Base-by-base conservation (phyloP, 2,888 invertebrate genomes). In the Isotomurus palustris region DNA sequence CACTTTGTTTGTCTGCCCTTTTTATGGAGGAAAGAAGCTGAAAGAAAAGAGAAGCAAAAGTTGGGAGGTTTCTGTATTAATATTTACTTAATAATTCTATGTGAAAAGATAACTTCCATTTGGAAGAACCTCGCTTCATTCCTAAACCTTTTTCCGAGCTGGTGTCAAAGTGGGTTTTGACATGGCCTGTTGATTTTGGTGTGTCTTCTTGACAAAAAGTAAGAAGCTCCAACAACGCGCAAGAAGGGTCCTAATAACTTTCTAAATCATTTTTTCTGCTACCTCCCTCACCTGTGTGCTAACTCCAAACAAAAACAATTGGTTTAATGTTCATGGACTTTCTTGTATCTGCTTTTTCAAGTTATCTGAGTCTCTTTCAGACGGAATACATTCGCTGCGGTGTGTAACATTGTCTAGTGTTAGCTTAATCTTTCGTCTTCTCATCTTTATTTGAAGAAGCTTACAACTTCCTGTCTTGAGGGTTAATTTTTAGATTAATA, bases 121-220 rank as follows among this genome's bases (percentile, higher is more conserved):
- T 19, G 14, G 5, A 8, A 38, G 19, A 38, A 4, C 24, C 38
- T 47, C 22, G 24, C 35, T 8, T 29, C 29, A 32, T 35, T 14
- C 32, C 44, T n/a, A n/a, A n/a, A n/a, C 32, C 44, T 36, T 32
- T 45, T 36, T 29, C 53, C 19, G 25, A 21, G 38, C 43, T 29
- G 41, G 21, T 32, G 28, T 38, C 24, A 12, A 32, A 44, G 19
- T 44, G 29, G 17, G 43, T 32, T 43, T 54, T 45, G 54, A 55
- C 38, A 55, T 48, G 48, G 48, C 29, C 55, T 55, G 41, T 24
- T 38, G 38, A 38, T 38, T 38, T 38, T 38, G 38, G 38, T 38
- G 38, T n/a, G 38, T n/a, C 38, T 17, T 38, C 14, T 5, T 17
- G 38, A 17, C 38, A 38, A 17, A n/a, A 38, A 4, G 14, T 38